phyloP scores from a whole-genome alignment of 2,888 invertebrate genomes.

The Nemurella pictetii region DNA sequence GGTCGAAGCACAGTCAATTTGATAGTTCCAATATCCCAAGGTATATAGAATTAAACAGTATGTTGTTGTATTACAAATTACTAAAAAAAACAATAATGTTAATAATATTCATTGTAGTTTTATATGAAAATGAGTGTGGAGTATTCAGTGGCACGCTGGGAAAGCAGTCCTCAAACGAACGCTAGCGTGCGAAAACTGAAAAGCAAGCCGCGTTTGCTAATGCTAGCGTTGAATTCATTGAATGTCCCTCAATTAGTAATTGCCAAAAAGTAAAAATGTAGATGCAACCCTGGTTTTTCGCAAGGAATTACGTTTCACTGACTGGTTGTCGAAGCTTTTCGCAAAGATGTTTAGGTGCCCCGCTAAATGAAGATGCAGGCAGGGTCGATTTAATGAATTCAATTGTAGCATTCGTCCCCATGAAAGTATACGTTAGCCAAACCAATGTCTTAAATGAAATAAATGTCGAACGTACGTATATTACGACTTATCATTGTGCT shows the following conservation, averaged over 20 bases:
- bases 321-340: too few relatives aligned
- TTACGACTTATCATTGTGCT: conserved; percentile 15
- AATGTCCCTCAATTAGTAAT: not conserved
- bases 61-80: not conserved
- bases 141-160: not conserved
- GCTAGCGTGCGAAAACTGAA: not conserved
- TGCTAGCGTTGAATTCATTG: not conserved
- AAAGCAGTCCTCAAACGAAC: not conserved
- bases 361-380: not conserved
- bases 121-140: not conserved
- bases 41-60: not conserved
- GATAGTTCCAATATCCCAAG: not conserved
- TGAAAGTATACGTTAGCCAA: conserved; percentile 29
- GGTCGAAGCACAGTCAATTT: not conserved
- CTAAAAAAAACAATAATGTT: not conserved
- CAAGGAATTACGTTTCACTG: too few relatives aligned
- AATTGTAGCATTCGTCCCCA: conserved; percentile 22
- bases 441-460: conserved; percentile 20
- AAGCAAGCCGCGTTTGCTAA: too few relatives aligned
- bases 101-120: not conserved
- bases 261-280: not conserved
- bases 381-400: not conserved
- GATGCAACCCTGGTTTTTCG: too few relatives aligned
- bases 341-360: too few relatives aligned
- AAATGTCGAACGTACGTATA: not conserved